A percentile compares a stretch with the other conserved stretches of the same genome.
phyloP scores from a whole-genome alignment of 2,113 vertebrate species.

The Triplophysa dalaica region DNA sequence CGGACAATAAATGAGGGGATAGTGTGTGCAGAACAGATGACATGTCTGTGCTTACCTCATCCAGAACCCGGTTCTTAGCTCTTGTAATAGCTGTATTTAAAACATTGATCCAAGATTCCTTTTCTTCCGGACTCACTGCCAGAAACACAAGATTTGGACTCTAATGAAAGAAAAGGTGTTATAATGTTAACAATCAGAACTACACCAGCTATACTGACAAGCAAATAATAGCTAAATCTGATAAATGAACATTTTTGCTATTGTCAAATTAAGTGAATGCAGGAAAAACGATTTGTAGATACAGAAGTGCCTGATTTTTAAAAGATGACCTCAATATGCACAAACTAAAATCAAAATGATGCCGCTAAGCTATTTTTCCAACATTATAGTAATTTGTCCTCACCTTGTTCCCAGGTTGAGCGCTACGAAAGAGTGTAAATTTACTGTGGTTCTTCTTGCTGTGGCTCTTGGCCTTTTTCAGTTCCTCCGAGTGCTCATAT shows the following conservation, averaged over 20 bases:
- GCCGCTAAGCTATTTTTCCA: too few relatives aligned
- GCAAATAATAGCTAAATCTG: too few relatives aligned
- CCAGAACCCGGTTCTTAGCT: constrained; percentile 90
- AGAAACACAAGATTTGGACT: constrained; percentile 92
- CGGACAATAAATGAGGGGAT: too few relatives aligned
- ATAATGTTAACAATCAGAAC: background rate
- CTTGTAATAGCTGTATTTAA: constrained; percentile 85
- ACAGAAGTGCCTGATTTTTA: too few relatives aligned
- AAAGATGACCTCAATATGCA: too few relatives aligned
- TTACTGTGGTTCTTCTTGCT: constrained; percentile 97
- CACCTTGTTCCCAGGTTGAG: constrained; percentile 82
- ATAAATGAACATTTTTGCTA: too few relatives aligned
- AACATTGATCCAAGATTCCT: constrained; percentile 91
- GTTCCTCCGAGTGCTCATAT: constrained; percentile 92
- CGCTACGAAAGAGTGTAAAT: constrained; percentile 83
- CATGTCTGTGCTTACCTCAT: constrained; percentile 78
- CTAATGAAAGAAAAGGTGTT: constrained; percentile 58
- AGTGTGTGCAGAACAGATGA: too few relatives aligned
- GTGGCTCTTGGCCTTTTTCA: constrained; percentile 89
- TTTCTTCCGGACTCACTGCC: constrained; percentile 95
- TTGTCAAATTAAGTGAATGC: too few relatives aligned
- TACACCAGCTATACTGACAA: too few relatives aligned
- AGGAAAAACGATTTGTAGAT: too few relatives aligned
- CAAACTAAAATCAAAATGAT: too few relatives aligned
- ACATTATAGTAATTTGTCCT: constrained; percentile 17